Evolutionary conservation across 1,140 invertebrate genomes (phyloP), one percentile per base, ranked within the genome.

Genomic region (Zaprionus ornatus): DNA sequence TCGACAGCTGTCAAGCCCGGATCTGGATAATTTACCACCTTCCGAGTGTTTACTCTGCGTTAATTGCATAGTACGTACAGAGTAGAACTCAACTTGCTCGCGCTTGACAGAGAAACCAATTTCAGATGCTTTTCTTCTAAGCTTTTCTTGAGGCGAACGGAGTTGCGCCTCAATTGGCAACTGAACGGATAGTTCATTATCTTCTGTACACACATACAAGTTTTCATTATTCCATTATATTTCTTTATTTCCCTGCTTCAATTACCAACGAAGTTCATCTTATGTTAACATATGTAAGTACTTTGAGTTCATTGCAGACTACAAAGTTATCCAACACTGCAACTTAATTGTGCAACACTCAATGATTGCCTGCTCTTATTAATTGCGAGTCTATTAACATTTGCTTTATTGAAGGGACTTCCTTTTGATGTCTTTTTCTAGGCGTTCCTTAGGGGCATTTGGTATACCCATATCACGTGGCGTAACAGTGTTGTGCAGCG

Each of bases 401-500:
- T 45, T 6, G 6, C 40, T 42, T n/a, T 42, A n/a, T 42, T 42
- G 4, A 21, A 48, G 7, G 0, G 10, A 7, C 10, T 48, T 3
- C 45, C 17, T 4, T 12, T 23, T 12, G 45, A n/a, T 45, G n/a
- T 45, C n/a, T n/a, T n/a, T 17, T 45, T 23, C 21, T 13, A 50
- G 17, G 45, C 45, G 7, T 23, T 50, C 15, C 62, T 54, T n/a
- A 2, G 29, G 29, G 29, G 35, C 48, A 42, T 7, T 55, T 55
- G 27, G 25, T n/a, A 55, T 9, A 15, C 7, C 13, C 35, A 29
- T 45, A 42, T 52, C 48, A 17, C 17, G 63, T 17, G 50, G 45
- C 29, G 13, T 32, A n/a, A 3, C 17, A 42, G 62, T 76, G 75
- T 63, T 82, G 70, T 76, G 72, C 74, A 82, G 59, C 79, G 81